Evolutionary conservation across 2,113 vertebrate genomes (phyloP).

Genomic region (Gymnogyps californianus): DNA sequence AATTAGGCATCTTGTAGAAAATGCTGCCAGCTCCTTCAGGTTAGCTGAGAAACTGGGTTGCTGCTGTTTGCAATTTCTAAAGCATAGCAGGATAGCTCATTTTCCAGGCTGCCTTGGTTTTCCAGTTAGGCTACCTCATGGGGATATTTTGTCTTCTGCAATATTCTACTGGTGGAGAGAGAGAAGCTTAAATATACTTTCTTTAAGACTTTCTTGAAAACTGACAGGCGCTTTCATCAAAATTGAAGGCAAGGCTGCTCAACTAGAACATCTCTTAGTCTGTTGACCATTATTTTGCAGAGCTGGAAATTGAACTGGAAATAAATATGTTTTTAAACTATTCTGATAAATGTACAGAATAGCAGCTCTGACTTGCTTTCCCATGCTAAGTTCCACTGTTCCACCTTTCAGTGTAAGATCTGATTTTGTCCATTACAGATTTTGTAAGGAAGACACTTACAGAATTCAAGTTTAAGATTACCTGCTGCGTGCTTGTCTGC

Average conservation of each 20-base stretch:
- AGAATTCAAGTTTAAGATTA: not conserved
- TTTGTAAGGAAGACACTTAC: not conserved
- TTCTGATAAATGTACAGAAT: not conserved
- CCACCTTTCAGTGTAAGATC: not conserved
- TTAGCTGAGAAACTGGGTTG: constrained; percentile 41
- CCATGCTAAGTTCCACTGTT: not conserved
- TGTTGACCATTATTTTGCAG: constrained; percentile 4
- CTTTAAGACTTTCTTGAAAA: constrained; percentile 6
- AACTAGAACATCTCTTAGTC: not conserved
- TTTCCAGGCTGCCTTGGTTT: constrained; percentile 20
- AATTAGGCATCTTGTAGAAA: not conserved
- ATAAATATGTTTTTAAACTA: not conserved
- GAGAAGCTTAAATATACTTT: not conserved
- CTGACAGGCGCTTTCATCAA: not conserved
- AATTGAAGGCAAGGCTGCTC: not conserved
- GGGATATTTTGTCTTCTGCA: constrained; percentile 17
- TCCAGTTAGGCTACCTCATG: constrained; percentile 8
- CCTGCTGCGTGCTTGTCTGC: not conserved
- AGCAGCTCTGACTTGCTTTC: not conserved
- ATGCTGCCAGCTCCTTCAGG: not conserved
- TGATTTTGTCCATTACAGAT: not conserved
- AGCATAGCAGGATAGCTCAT: constrained; percentile 34
- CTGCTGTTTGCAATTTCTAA: constrained; percentile 31
- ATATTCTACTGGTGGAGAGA: not conserved
- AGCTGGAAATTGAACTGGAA: not conserved